Evolutionary conservation across 2,797 vertebrate genomes (phyloP).

Genomic region (Euphonia xanthogaster): DNA sequence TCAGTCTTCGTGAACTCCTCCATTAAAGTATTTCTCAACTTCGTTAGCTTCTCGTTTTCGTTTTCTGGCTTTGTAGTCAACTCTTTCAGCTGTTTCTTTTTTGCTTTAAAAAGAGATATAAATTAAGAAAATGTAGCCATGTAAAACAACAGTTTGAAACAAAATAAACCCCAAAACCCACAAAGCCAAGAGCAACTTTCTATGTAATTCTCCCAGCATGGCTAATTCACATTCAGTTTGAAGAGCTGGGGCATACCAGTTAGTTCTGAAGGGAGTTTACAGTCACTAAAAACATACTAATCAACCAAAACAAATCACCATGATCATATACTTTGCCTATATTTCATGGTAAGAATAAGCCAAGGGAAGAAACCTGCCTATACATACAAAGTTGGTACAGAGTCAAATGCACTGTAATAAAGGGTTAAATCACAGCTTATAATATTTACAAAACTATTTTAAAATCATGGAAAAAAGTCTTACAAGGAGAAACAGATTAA

Average conservation of each 20-base stretch:
- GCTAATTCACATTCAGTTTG: background rate
- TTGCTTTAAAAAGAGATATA: constrained; percentile 74
- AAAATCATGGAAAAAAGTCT: background rate
- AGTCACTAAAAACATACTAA: background rate
- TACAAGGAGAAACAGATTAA: background rate
- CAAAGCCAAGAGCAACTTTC: background rate
- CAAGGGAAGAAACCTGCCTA: background rate
- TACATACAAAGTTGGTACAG: background rate
- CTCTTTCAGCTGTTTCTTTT: constrained; percentile 77
- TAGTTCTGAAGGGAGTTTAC: background rate
- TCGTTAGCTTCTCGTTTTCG: constrained; percentile 87
- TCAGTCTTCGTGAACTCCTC: constrained; percentile 82
- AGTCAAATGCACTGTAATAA: background rate
- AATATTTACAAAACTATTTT: background rate
- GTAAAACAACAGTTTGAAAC: background rate
- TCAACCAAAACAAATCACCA: background rate
- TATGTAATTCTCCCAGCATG: background rate
- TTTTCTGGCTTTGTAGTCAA: constrained; percentile 79
- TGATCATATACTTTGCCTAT: background rate
- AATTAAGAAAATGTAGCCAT: background rate
- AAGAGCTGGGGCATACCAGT: background rate
- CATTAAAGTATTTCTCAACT: constrained; percentile 82
- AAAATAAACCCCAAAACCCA: background rate
- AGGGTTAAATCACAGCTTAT: background rate
- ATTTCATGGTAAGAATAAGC: background rate